phyloP scores from a whole-genome alignment of 2,113 vertebrate species.

The Larimichthys crocea region DNA sequence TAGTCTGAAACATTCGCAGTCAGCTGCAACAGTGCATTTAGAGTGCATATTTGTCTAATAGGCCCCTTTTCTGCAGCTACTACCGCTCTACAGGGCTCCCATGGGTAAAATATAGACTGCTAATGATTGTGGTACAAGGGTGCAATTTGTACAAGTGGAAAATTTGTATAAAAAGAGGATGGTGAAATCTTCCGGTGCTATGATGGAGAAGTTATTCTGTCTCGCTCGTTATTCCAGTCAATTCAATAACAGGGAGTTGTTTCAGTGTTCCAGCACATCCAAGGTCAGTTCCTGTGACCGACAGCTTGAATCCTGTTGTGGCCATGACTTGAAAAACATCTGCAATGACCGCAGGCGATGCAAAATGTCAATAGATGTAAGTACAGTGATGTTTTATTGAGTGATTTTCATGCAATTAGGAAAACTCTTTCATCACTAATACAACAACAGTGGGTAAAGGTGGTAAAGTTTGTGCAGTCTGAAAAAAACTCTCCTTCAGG shows the following conservation, averaged over 20 bases:
- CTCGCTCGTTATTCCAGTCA: constrained; percentile 61
- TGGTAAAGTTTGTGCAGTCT: neutral
- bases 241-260: constrained; percentile 39
- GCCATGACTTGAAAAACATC: constrained; percentile 17
- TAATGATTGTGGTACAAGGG: constrained; percentile 66
- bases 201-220: constrained; percentile 39
- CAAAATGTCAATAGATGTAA: constrained; percentile 23
- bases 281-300: constrained; percentile 17
- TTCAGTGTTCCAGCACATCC: constrained; percentile 33
- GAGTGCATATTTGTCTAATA: constrained; percentile 61
- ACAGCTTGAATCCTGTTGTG: constrained; percentile 16
- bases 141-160: constrained; percentile 63
- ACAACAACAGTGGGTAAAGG: constrained; percentile 7
- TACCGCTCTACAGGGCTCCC: constrained; percentile 50
- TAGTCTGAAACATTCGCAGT: constrained; percentile 31
- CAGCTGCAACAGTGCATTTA: constrained; percentile 49
- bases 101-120: constrained; percentile 61
- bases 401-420: neutral
- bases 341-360: neutral
- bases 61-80: constrained; percentile 40
- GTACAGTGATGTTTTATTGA: constrained; percentile 33
- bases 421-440: constrained; percentile 6
- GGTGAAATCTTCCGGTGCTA: constrained; percentile 22
- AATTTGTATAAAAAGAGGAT: constrained; percentile 42
- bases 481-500: constrained; percentile 18